These are phyloP conservation scores for Lagria hirta DNA, from an alignment of 2,888 invertebrate species.

Conservation along the genomic window DNA sequence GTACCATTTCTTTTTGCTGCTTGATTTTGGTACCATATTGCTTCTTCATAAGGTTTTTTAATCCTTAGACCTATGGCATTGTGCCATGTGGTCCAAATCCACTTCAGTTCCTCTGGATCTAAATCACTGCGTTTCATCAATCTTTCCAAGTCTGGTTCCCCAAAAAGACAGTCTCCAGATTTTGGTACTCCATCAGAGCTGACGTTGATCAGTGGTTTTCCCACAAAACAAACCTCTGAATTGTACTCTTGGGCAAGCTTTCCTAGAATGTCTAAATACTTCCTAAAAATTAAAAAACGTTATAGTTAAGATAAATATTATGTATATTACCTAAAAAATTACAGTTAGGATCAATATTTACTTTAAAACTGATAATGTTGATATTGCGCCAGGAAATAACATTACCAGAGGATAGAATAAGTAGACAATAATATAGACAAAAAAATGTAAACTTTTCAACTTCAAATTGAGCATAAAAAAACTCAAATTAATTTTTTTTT, in stretches of 20 bases:
- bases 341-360: background rate
- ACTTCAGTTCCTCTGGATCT: constrained; percentile 44
- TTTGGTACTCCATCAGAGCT: constrained; percentile 35
- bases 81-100: constrained; percentile 71
- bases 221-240: constrained; percentile 59
- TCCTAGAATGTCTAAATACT: constrained; percentile 52
- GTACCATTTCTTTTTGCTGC: constrained; percentile 68
- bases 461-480: no score
- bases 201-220: constrained; percentile 8
- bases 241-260: constrained; percentile 62
- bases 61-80: constrained; percentile 62
- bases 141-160: constrained; percentile 64
- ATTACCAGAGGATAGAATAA: no score
- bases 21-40: constrained; percentile 61
- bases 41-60: constrained; percentile 57
- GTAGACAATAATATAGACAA: no score
- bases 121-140: constrained; percentile 56
- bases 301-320: background rate
- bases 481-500: no score
- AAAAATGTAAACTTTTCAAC: no score
- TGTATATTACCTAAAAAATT: background rate
- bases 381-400: constrained; percentile 6
- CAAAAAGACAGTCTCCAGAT: constrained; percentile 57
- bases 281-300: constrained; percentile 25
- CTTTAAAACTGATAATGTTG: background rate